Evolutionary conservation across 2,888 invertebrate species (phyloP), one percentile per base, ranked within the genome.

Genomic region (Synergus gifuensis): DNA sequence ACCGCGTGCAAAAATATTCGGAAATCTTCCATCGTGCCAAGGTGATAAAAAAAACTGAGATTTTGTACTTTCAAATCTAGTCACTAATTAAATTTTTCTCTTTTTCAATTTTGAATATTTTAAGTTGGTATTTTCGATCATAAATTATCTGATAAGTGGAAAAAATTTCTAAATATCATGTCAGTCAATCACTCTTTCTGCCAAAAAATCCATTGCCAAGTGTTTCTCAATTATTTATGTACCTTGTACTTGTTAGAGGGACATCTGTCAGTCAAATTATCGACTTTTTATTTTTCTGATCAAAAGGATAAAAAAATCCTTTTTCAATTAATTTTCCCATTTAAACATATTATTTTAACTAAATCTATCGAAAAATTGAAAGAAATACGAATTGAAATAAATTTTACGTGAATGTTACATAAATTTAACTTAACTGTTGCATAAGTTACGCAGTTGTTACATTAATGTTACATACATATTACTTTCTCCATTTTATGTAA

Each of bases 161-260:
- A n/a, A 66, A 66, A 22, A 66, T 66, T 9, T n/a, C 3, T 18
- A 58, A 18, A n/a, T 58, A 1, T 18, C 58, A 18, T 58, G 58
- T 58, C 18, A n/a, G 1, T n/a, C n/a, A 18, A n/a, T 58, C n/a
- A 58, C 18, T 11, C 7, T 58, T n/a, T n/a, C 18, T 58, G 58
- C 58, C 58, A 58, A 58, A 58, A 18, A 58, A 58, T 58, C 2
- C 42, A 66, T 18, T 42, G 36, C 66, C 66, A 66, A 66, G 36
- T 36, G 42, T 36, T 18, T 22, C 28, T 36, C 12, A 22, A 66
- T 42, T 40, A 66, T 66, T 14, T 42, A 12, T 0, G 66, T 66
- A 11, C 0, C 58, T 58, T 8, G 5, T 36, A 66, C 22, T 66
- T 22, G 36, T 42, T 36, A 28, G 16, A 40, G 14, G n/a, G 3